Evolutionary conservation across 2,888 invertebrate genomes (phyloP), one percentile per base, ranked within the genome.

Genomic region (Callinectes sapidus): DNA sequence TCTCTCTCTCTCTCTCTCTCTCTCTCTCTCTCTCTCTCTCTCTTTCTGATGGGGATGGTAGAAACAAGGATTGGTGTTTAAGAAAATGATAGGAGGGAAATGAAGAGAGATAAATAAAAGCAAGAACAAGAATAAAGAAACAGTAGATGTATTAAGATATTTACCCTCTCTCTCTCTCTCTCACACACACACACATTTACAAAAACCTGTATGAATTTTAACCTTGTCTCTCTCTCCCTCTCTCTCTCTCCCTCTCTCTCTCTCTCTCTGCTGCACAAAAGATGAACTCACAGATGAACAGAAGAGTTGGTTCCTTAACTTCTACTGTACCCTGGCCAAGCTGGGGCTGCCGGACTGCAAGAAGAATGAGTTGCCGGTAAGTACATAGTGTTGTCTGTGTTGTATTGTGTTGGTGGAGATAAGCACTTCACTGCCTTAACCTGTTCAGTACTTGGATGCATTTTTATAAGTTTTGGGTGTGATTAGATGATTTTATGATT

Each of bases 251-350:
- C 28, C 28, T 71, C n/a, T 71, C 28, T 66, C n/a, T 10, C 10
- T 39, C 35, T 81, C 2, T 32, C 10, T 55, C 42, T 39, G 13
- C 39, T 61, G 39, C 81, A n/a, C n/a, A n/a, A 81, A 95, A 96
- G 96, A 95, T 91, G 95, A 96, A 95, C 95, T 97, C 93, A 96
- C 96, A 35, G 95, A 95, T 18, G 95, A 95, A 16, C 97, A 97
- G 95, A 96, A 96, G 95, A 95, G 96, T 77, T 97, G 97, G 96
- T 96, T 97, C 95, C 95, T 97, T 66, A 96, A 96, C 90, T 97
- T 96, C 95, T 97, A 96, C 95, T 96, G 96, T 95, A 96, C 96
- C 94, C 95, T 97, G 86, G 96, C 97, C 81, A 96, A 96, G 94
- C 96, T 96, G 94, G 97, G 97, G 3, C 91, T 94, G 90, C 91